A percentile compares a stretch with the other conserved stretches of the same genome.
These are phyloP conservation scores for Gnatocerus cornutus DNA, from an alignment of 2,888 invertebrate species.

Conservation along the genomic window DNA sequence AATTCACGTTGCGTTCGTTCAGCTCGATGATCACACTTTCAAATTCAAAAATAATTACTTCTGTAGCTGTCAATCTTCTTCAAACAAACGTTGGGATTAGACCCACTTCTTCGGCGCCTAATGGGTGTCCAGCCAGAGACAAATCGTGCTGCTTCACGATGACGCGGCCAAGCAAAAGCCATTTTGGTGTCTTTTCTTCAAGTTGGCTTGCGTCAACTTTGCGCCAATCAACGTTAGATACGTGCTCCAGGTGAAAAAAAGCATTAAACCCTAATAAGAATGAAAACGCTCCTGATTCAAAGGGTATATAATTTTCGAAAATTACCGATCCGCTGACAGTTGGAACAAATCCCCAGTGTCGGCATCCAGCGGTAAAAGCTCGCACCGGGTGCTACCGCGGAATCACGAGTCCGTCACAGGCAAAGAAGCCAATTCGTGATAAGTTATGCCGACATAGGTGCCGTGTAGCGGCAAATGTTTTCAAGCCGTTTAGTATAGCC, in stretches of 20 bases:
- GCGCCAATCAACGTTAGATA: no score
- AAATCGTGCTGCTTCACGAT: no score
- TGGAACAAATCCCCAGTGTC: slow-evolving; percentile 15
- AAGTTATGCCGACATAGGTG: slow-evolving; percentile 58
- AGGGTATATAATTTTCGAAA: slow-evolving; percentile 7
- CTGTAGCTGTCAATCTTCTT: no score
- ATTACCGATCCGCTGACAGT: slow-evolving; percentile 5
- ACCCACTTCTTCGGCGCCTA: no score
- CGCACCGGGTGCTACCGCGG: slow-evolving; percentile 43
- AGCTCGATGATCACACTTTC: no score
- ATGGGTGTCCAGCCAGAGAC: no score
- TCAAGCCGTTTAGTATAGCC: slow-evolving; percentile 64
- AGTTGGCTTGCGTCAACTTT: no score
- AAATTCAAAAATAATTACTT: no score
- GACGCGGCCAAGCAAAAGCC: no score
- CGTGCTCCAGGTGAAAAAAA: neutral
- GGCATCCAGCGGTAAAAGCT: slow-evolving; percentile 32
- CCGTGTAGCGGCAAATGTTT: slow-evolving; percentile 62
- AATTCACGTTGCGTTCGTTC: no score
- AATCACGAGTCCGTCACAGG: slow-evolving; percentile 41
- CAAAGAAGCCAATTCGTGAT: slow-evolving; percentile 58
- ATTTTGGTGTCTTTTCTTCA: no score
- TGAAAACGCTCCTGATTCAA: neutral
- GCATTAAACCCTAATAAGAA: neutral
- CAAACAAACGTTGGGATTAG: no score